These are phyloP conservation scores for Synanthedon formicaeformis DNA, from an alignment of 2,888 invertebrate genomes.

Conservation along the genomic window DNA sequence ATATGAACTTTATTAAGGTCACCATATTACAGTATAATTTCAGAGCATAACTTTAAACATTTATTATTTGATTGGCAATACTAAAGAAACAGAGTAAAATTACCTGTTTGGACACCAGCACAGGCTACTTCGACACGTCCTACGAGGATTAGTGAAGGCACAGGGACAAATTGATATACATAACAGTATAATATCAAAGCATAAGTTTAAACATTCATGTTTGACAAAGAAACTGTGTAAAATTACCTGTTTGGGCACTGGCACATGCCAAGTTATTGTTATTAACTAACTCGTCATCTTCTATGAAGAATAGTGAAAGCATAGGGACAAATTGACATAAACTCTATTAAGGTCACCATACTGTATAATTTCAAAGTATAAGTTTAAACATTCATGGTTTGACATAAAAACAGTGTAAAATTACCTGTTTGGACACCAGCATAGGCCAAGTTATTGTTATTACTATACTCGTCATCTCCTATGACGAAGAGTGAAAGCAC, in stretches of 20 bases:
- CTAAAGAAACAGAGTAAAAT: too few species aligned
- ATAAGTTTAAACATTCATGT: too few species aligned
- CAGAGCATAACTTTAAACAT: too few species aligned
- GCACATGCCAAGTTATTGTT: conserved; percentile 73
- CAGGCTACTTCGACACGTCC: conserved; percentile 84
- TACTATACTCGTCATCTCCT: conserved; percentile 74
- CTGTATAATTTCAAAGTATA: too few species aligned
- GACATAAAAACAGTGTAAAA: too few species aligned
- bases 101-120: conserved; percentile 44
- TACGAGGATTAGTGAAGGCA: conserved; percentile 90
- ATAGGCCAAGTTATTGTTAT: conserved; percentile 73
- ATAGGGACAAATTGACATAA: conserved; percentile 80
- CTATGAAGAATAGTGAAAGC: conserved; percentile 90
- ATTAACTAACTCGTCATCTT: conserved; percentile 72
- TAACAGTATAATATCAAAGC: too few species aligned
- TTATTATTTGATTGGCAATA: too few species aligned
- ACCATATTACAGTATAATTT: too few species aligned
- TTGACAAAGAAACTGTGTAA: too few species aligned
- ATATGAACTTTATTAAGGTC: conserved; percentile 49
- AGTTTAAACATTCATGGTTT: too few species aligned
- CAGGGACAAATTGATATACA: conserved; percentile 78
- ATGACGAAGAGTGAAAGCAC: conserved; percentile 90
- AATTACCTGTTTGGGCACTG: conserved; percentile 36
- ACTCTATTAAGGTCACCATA: too few species aligned
- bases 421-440: conserved; percentile 32